These are phyloP conservation scores for Crotalus viridis DNA, from an alignment of 2,113 vertebrate species.

Conservation along the genomic window DNA sequence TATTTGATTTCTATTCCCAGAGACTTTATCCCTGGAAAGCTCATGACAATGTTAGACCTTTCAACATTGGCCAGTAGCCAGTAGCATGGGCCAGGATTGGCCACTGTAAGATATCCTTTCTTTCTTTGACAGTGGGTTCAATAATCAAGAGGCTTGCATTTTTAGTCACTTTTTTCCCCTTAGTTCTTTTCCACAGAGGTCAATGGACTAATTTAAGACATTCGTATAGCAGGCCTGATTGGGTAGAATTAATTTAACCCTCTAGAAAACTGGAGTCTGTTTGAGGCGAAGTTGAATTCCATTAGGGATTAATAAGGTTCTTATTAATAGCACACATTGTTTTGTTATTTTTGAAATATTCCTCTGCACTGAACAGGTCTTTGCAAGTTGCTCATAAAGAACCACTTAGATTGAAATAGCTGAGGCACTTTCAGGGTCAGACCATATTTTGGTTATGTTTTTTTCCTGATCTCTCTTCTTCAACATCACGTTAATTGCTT, in stretches of 20 bases:
- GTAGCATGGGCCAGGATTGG: neutral
- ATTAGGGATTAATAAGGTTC: slow-evolving; percentile 3
- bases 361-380: neutral
- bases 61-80: neutral
- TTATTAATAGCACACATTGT: neutral
- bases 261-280: neutral
- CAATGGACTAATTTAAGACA: neutral
- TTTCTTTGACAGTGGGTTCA: neutral
- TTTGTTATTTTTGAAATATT: slow-evolving; percentile 38
- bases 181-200: neutral
- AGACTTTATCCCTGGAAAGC: neutral
- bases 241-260: neutral
- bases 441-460: slow-evolving; percentile 27
- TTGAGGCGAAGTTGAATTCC: neutral
- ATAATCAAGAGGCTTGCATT: neutral
- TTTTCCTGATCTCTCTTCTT: slow-evolving; percentile 31
- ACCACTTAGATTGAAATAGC: slow-evolving; percentile 8
- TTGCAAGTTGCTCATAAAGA: neutral
- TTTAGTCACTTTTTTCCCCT: neutral
- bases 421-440: neutral
- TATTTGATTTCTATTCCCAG: neutral
- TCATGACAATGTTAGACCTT: neutral
- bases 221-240: neutral
- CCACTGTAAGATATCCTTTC: neutral
- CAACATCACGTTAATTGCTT: slow-evolving; percentile 45